Evolutionary conservation across 2,888 invertebrate species (phyloP), one percentile per base, ranked within the genome.

Genomic region (Neoitamus cyanurus): DNA sequence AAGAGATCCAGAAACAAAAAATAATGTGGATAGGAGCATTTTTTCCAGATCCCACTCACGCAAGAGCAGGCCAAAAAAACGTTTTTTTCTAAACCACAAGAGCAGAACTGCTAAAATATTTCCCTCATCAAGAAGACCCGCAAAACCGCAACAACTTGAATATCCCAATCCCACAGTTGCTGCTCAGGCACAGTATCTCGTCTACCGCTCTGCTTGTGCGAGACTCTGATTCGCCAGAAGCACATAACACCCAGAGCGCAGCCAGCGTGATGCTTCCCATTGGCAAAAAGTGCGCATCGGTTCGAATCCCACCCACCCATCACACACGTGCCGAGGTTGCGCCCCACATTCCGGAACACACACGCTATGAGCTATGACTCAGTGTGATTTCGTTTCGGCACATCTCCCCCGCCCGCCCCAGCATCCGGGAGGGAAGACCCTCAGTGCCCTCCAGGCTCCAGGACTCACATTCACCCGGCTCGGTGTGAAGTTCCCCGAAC

Each of bases 261-360:
- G 31, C 72, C 25, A 68, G 73, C 73, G 48, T 20, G 48, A 20
- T 5, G 31, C 42, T 28, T 48, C 58, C 37, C 37, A 30, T 46
- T 73, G 78, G 58, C 36, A 68, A 73, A 34, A 25, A 83, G 83
- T 58, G 72, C 58, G 83, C 83, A 77, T 28, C 30, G 37, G 28
- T 72, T 83, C 48, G 83, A 83, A 72, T 46, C 30, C 73, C 72
- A 42, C 37, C 72, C 70, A 70, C 69, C 25, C 82, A 46, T 68
- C 31, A 30, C 34, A 20, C 68, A 58, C 25, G 48, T 73, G 36
- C n/a, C 30, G 31, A 15, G 20, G 69, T 28, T 78, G 37, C 78
- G 78, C 31, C 58, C 58, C 28, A 34, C 34, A 58, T 78, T 58
- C 28, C 42, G 13, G 46, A 28, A 46, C 25, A 70, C n/a, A 70